Conservation (phyloP, 2,888 invertebrate species). For the Hypomecis atomaria region DNA sequence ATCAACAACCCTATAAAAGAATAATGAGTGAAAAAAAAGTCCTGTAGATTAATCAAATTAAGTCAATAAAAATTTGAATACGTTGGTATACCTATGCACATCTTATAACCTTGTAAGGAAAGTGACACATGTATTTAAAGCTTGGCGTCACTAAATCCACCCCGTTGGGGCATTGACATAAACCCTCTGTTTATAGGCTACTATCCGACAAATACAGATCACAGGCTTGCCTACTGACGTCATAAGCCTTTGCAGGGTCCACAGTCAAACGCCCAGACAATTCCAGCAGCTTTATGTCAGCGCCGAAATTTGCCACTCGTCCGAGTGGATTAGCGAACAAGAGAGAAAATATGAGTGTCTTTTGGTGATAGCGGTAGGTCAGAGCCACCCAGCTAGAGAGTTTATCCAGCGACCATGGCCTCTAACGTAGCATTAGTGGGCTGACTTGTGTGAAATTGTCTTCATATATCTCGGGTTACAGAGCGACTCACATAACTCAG, state of each 20-base stretch:
- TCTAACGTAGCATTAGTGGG: slow-evolving; percentile 50
- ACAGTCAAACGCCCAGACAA: slow-evolving; percentile 6
- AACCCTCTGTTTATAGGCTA: slow-evolving; percentile 6
- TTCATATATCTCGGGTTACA: slow-evolving; percentile 52
- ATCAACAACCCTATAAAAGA: no score
- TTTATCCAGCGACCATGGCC: slow-evolving; percentile 41
- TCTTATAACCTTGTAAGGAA: no score
- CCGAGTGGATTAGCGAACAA: slow-evolving; percentile 51
- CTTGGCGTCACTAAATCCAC: neutral
- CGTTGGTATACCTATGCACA: no score
- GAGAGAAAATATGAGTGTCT: slow-evolving; percentile 60
- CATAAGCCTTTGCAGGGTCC: slow-evolving; percentile 16
- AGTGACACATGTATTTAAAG: neutral
- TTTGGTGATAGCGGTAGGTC: slow-evolving; percentile 57
- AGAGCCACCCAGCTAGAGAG: slow-evolving; percentile 32
- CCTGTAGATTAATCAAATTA: no score
- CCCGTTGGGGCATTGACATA: slow-evolving; percentile 1
- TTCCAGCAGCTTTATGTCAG: slow-evolving; percentile 24
- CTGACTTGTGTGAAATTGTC: slow-evolving; percentile 56
- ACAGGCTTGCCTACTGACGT: slow-evolving; percentile 14
- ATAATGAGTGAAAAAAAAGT: no score
- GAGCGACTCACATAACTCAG: slow-evolving; percentile 49
- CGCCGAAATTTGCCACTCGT: slow-evolving; percentile 27
- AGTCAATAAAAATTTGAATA: no score
- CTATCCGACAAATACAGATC: slow-evolving; percentile 3